phyloP scores from a whole-genome alignment of 2,113 vertebrate genomes.

The Aegithalos caudatus region DNA sequence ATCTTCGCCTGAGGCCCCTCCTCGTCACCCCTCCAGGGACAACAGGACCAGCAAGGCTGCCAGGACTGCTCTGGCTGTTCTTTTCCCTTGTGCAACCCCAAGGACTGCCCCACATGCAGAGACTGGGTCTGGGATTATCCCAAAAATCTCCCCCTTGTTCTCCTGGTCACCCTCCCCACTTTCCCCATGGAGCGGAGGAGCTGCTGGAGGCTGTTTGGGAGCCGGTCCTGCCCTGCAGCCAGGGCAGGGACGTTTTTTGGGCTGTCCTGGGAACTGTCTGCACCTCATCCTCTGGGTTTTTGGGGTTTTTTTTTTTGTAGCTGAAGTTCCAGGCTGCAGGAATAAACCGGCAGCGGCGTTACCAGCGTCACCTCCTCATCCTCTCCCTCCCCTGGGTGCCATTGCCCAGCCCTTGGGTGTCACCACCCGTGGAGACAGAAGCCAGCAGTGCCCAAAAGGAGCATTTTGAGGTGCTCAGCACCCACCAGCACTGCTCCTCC shows the following conservation, averaged over 20 bases:
- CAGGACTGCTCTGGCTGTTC: background rate
- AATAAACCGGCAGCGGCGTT: background rate
- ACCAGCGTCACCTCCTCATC: accelerated
- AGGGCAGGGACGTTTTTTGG: background rate
- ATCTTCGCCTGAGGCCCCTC: constrained; percentile 87
- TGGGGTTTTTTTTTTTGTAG: background rate
- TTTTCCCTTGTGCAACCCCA: background rate
- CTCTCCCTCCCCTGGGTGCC: background rate
- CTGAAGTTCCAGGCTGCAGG: background rate
- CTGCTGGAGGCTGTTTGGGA: background rate
- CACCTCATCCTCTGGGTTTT: background rate
- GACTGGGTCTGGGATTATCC: background rate
- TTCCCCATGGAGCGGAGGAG: background rate
- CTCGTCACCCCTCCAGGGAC: background rate
- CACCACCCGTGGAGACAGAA: background rate
- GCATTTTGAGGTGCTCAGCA: background rate
- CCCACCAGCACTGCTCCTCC: background rate
- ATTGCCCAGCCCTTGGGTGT: background rate
- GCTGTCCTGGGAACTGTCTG: background rate
- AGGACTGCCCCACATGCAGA: background rate
- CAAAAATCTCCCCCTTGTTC: background rate
- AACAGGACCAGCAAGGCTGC: background rate
- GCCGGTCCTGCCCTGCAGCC: background rate
- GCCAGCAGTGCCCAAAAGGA: background rate
- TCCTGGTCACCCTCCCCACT: background rate